These are phyloP conservation scores for Gryllus longicercus DNA, from an alignment of 2,888 invertebrate genomes.

Conservation along the genomic window DNA sequence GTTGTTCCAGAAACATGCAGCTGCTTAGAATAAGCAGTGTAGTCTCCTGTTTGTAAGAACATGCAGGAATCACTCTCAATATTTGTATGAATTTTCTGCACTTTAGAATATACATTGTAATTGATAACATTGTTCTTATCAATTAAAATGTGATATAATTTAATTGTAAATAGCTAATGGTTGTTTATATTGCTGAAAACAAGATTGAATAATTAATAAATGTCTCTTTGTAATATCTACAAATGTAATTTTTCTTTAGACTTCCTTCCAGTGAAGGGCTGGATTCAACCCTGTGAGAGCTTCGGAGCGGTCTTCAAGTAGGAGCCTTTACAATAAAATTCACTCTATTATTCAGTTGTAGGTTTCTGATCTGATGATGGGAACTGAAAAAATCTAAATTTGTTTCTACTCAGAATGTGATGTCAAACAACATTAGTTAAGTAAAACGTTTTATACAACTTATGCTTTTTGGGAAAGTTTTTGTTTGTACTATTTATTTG, in stretches of 20 bases:
- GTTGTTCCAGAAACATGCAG: constrained; percentile 19
- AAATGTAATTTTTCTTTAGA: not conserved
- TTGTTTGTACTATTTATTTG: too few relatives aligned
- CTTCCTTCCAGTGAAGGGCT: too few relatives aligned
- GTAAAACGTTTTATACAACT: too few relatives aligned
- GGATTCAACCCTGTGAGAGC: too few relatives aligned
- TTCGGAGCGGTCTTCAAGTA: too few relatives aligned
- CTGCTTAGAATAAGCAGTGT: constrained; percentile 19
- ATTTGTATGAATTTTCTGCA: constrained; percentile 33
- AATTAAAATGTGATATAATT: constrained; percentile 26
- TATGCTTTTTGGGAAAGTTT: too few relatives aligned
- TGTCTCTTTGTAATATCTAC: constrained; percentile 36
- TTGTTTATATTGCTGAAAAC: constrained; percentile 38
- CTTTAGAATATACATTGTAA: constrained; percentile 33
- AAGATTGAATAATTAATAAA: constrained; percentile 37
- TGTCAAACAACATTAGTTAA: too few relatives aligned
- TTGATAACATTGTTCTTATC: constrained; percentile 23
- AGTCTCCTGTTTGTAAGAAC: constrained; percentile 27
- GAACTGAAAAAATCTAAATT: too few relatives aligned
- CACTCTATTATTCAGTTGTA: too few relatives aligned
- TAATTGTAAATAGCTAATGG: constrained; percentile 36
- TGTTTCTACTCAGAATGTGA: too few relatives aligned
- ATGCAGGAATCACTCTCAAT: constrained; percentile 24
- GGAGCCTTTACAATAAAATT: too few relatives aligned
- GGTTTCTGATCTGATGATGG: too few relatives aligned